phyloP scores from a whole-genome alignment of 2,888 invertebrate species.

The Sarcophaga subvicina region DNA sequence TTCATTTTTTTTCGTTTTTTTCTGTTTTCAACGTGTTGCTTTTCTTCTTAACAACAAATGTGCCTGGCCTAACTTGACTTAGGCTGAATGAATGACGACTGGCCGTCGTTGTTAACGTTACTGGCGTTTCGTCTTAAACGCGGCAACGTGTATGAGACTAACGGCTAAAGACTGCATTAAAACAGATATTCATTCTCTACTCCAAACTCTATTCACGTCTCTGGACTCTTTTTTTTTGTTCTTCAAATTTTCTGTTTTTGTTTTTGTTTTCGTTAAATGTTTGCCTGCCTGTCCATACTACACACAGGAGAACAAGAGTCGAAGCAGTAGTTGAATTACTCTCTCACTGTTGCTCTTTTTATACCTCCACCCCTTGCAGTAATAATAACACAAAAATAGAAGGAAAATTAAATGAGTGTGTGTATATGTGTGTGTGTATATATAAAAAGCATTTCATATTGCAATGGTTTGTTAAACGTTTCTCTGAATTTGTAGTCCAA shows the following conservation, averaged over 20 bases:
- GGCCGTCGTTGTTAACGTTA: slow-evolving; percentile 28
- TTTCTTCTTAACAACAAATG: slow-evolving; percentile 56
- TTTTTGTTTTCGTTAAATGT: neutral
- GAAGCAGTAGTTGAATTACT: neutral
- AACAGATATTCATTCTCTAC: slow-evolving; percentile 42
- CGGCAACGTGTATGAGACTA: slow-evolving; percentile 25
- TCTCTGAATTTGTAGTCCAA: slow-evolving; percentile 59
- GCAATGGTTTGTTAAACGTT: slow-evolving; percentile 64
- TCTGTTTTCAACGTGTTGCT: neutral
- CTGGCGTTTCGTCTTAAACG: slow-evolving; percentile 19
- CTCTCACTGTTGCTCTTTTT: slow-evolving; percentile 12
- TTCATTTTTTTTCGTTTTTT: neutral
- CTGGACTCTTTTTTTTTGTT: neutral
- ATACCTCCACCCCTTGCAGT: slow-evolving; percentile 37
- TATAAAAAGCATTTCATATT: slow-evolving; percentile 57
- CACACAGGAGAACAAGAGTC: neutral
- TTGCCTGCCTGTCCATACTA: neutral
- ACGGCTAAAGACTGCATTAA: slow-evolving; percentile 59
- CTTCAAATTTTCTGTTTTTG: no score
- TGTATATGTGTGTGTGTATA: neutral
- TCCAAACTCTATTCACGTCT: slow-evolving; percentile 1
- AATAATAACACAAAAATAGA: neutral
- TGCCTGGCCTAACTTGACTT: slow-evolving; percentile 52
- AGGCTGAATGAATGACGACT: slow-evolving; percentile 57
- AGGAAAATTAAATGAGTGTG: slow-evolving; percentile 31